Base-by-base conservation (phyloP, 2,113 vertebrate species). In the Melozone crissalis region DNA sequence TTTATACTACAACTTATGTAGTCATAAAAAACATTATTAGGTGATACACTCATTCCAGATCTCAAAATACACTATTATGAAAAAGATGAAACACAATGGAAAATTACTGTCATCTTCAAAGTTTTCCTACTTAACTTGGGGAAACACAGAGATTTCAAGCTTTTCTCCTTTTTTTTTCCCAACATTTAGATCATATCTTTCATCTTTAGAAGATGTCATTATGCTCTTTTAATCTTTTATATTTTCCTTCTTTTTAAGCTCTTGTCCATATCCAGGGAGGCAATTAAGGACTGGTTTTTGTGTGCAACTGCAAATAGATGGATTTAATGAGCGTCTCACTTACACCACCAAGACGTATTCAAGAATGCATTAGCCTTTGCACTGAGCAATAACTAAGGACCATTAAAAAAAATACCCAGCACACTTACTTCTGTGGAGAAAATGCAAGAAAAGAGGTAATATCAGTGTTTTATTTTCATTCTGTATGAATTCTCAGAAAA, bases 201-300 rank as follows among this genome's bases (percentile, higher is more conserved):
- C 58, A 91, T 80, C 68, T 92, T 95, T 63, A 62, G 37, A 87
- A 76, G 39, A 82, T 46, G 55, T 55, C 84, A 90, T 69, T 69
- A 76, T n/a, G 46, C 5, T 87, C 35, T 88, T 87, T 80, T 81
- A 91, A 63, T 91, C 82, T 91, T 91, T 77, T 62, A 39, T 75
- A 74, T 84, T 90, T 73, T 75, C 6, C 59, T 89, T 89, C 73
- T 85, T 90, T 83, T 94, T 41, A 81, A 94, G 73, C n/a, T 89
- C 69, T 91, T 76, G 78, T 84, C 66, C 80, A 87, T 71, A 69
- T 33, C 59, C 59, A 87, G 33, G 33, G 33, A 85, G 21, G 74
- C 69, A 92, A 93, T 94, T 97, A 94, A 90, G 31, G 41, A 62
- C 37, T 23, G 61, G 24, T 74, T 77, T 84, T 10, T 82, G 57